Base-by-base conservation (phyloP, 2,888 invertebrate genomes). In the Apoda limacodes region DNA sequence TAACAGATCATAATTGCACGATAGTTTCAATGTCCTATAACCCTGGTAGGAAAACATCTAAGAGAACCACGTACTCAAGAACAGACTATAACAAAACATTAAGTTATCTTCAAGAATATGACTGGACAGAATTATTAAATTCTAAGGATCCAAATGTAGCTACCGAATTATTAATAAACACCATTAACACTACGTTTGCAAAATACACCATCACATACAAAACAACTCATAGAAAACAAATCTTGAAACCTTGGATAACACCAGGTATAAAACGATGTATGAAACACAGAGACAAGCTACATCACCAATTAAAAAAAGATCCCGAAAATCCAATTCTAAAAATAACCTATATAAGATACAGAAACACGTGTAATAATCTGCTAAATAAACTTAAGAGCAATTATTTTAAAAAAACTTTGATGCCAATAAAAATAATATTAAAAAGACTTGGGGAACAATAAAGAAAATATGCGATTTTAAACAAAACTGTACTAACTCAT, bases 1-100 rank as follows among this genome's bases (percentile, higher is more conserved):
- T 25, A n/a, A 31, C 31, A 1, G 31, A 31, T 14, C 31, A 31
- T 21, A 9, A 11, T n/a, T 5, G 13, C n/a, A n/a, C 22, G 9
- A 13, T 28, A 20, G 9, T 28, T 11, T 7, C 20, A n/a, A n/a
- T n/a, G n/a, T n/a, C n/a, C n/a, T n/a, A n/a, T n/a, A n/a, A n/a
- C n/a, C n/a, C n/a, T n/a, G n/a, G n/a, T n/a, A n/a, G n/a, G n/a
- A n/a, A n/a, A n/a, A n/a, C n/a, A n/a, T n/a, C n/a, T n/a, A n/a
- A n/a, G n/a, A n/a, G n/a, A n/a, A n/a, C n/a, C n/a, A n/a, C n/a
- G n/a, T n/a, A n/a, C n/a, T n/a, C n/a, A n/a, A n/a, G n/a, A n/a
- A n/a, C n/a, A n/a, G n/a, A n/a, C n/a, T n/a, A n/a, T n/a, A n/a
- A n/a, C n/a, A n/a, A n/a, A n/a, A n/a, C n/a, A n/a, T n/a, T n/a